phyloP scores from a whole-genome alignment of 2,797 vertebrate genomes.

The Chloroceryle amazona region DNA sequence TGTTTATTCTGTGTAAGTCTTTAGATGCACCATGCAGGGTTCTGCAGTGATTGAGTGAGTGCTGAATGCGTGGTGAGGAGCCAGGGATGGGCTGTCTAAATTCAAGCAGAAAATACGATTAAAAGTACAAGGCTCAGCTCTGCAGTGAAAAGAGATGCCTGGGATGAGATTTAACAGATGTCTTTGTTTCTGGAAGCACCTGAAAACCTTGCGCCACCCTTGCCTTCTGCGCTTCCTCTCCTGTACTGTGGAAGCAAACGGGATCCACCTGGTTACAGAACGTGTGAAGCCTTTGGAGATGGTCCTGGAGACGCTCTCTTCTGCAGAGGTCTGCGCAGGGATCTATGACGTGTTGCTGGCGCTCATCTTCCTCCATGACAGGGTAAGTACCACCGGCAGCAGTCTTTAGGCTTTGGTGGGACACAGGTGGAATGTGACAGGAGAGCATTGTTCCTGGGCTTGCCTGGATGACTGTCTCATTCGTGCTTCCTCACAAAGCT shows the following conservation, averaged over 20 bases:
- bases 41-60: neutral
- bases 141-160: neutral
- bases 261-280: constrained; percentile 95
- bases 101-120: neutral
- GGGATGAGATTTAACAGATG: neutral
- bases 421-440: neutral
- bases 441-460: neutral
- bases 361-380: constrained; percentile 94
- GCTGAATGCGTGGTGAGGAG: neutral
- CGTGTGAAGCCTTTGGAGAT: constrained; percentile 90
- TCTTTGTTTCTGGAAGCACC: constrained; percentile 84
- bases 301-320: constrained; percentile 87
- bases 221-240: constrained; percentile 95
- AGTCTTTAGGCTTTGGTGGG: neutral
- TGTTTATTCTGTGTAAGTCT: neutral
- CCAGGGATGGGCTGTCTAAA: neutral
- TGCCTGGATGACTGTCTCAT: neutral
- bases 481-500: neutral
- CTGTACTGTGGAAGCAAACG: constrained; percentile 91
- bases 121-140: neutral
- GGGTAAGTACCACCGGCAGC: constrained; percentile 81
- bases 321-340: constrained; percentile 94
- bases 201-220: constrained; percentile 96
- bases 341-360: constrained; percentile 94
- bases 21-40: neutral